Percentiles rank a stretch among this genome's conserved stretches.
Conservation (phyloP, 2,113 vertebrate species). For the Hydrolagus affinis region DNA sequence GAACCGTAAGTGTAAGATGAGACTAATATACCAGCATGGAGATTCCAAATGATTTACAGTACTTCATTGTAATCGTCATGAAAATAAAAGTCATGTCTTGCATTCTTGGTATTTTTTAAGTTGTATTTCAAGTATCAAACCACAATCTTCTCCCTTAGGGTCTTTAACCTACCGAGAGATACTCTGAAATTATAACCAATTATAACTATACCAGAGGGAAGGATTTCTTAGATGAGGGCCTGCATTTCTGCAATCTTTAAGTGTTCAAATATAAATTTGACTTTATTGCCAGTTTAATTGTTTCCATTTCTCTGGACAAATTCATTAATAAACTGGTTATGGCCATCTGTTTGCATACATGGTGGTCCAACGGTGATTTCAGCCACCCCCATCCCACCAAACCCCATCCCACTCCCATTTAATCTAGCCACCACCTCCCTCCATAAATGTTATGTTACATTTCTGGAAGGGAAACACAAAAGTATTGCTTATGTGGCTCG, state of each 20-base stretch:
- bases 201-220: no score
- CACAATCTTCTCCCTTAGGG: not conserved
- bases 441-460: no score
- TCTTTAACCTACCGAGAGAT: not conserved
- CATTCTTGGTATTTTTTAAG: not conserved
- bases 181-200: no score
- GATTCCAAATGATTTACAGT: slow-evolving; percentile 8
- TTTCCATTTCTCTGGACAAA: not conserved
- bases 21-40: not conserved
- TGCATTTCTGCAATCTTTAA: not conserved
- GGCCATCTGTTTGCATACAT: not conserved
- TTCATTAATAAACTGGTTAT: not conserved
- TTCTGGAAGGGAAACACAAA: no score
- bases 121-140: not conserved
- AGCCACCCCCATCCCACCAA: no score
- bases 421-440: no score
- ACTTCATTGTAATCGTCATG: not conserved
- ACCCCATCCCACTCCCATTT: no score
- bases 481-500: no score
- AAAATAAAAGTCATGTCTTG: not conserved
- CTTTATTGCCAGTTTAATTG: not conserved
- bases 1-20: not conserved
- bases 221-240: no score
- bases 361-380: no score
- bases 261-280: no score